Conservation (phyloP, 2,113 vertebrate species). For the Phocoena phocoena region DNA sequence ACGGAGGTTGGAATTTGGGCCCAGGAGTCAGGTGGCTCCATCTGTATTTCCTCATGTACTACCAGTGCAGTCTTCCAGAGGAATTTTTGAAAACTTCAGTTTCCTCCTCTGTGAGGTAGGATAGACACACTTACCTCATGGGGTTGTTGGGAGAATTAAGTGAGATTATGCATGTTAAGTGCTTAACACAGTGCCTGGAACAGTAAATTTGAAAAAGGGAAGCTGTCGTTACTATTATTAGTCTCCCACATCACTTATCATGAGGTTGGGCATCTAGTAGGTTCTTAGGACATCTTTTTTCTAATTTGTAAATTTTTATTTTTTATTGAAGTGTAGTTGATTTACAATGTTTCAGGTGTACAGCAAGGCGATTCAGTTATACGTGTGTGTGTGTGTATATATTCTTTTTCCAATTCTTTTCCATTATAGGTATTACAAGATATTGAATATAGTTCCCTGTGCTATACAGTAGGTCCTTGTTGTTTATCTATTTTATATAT, state of each 20-base stretch:
- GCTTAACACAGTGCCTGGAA: background rate
- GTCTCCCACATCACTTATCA: background rate
- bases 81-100: slow-evolving; percentile 15
- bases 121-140: background rate
- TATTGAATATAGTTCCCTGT: no score
- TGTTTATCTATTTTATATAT: no score
- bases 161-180: background rate
- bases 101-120: background rate
- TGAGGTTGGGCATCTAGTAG: background rate
- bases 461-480: no score
- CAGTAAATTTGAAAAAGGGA: background rate
- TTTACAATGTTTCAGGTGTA: background rate
- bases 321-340: background rate
- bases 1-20: background rate
- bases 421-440: no score
- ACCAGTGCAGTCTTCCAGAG: background rate
- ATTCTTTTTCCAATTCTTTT: no score
- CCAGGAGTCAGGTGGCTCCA: background rate
- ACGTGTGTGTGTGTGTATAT: background rate
- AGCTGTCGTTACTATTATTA: background rate
- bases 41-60: background rate
- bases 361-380: background rate
- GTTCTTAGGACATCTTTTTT: background rate
- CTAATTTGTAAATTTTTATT: background rate
- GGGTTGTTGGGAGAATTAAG: background rate